Conservation (phyloP, 2,113 vertebrate species). For the Apodemus sylvaticus region DNA sequence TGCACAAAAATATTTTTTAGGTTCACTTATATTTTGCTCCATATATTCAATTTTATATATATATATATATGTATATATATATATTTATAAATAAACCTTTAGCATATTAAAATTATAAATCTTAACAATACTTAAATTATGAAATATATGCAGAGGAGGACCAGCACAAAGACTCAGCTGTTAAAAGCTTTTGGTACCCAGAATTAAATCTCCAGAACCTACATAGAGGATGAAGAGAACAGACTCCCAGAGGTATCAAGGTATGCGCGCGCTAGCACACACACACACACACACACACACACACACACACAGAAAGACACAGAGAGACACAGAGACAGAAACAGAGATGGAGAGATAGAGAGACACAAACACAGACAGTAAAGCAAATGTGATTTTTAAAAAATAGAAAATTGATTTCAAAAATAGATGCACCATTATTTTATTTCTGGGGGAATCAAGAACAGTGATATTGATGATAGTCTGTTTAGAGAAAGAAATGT, state of each 20-base stretch:
- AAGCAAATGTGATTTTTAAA: neutral
- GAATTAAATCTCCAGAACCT: neutral
- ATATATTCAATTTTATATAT: neutral
- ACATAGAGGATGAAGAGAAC: neutral
- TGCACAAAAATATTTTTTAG: neutral
- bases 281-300: neutral
- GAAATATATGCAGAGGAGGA: neutral
- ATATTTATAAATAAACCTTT: neutral
- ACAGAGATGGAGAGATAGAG: neutral
- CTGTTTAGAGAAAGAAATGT: neutral
- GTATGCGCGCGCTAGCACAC: accelerated
- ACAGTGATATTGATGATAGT: neutral
- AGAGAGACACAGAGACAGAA: neutral
- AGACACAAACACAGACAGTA: neutral
- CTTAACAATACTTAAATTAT: neutral
- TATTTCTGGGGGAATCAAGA: neutral
- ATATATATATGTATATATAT: no score
- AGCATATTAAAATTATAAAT: neutral
- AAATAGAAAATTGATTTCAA: neutral
- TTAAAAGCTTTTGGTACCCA: neutral
- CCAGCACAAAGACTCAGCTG: neutral
- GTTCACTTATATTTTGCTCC: neutral
- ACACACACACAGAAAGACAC: neutral
- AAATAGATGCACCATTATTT: neutral
- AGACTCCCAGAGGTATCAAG: neutral